Evolutionary conservation across 2,113 vertebrate genomes (phyloP).

Genomic region (Rhinolophus ferrumequinum): DNA sequence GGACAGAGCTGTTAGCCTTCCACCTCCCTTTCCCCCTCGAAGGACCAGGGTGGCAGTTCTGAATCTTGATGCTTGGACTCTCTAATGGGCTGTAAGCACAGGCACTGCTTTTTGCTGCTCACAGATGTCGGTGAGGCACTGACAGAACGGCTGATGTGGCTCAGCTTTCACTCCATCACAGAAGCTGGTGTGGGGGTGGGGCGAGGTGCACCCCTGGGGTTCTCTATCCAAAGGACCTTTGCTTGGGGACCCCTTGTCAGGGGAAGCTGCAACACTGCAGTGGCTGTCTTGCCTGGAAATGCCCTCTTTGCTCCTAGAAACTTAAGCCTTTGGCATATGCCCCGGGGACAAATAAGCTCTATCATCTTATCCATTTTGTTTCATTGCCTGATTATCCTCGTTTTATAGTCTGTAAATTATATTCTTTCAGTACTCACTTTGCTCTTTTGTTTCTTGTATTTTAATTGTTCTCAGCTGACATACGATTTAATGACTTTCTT

Average conservation of each 20-base stretch:
- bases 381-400: not conserved
- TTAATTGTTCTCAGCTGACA: conserved; percentile 60
- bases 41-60: not conserved
- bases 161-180: not conserved
- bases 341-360: not conserved
- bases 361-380: not conserved
- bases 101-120: not conserved
- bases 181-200: no score
- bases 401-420: conserved; percentile 52
- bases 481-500: conserved; percentile 16
- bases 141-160: not conserved
- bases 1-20: not conserved
- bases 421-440: conserved; percentile 20
- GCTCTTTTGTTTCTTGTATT: conserved; percentile 45
- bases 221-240: not conserved
- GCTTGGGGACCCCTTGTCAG: not conserved
- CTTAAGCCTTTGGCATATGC: not conserved
- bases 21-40: not conserved
- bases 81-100: no score
- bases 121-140: not conserved
- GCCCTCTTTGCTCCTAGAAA: not conserved
- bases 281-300: not conserved
- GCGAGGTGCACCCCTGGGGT: not conserved
- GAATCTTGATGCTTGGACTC: not conserved
- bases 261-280: accelerated